Evolutionary conservation across 2,888 invertebrate species (phyloP), one percentile per base, ranked within the genome.

Genomic region (Anthophora plumipes): DNA sequence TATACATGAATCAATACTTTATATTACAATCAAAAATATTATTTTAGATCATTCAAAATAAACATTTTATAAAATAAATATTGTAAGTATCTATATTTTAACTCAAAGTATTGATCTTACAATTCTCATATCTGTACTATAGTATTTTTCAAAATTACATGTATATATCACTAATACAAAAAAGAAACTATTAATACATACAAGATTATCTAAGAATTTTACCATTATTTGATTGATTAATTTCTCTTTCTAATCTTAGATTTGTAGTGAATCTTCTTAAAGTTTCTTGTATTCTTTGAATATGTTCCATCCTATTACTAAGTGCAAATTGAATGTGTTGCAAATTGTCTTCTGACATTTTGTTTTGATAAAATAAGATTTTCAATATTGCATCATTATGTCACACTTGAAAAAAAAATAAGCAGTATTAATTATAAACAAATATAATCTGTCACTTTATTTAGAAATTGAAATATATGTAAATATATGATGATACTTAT

Each of bases 301-400:
- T 81, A 85, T 80, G 85, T 43, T 91, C 84, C 68, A 91, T 75
- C 64, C 90, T 90, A 59, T 88, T 90, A 61, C 91, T 91, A 39
- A 90, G 70, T 46, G 89, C 89, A 63, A 87, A 89, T 4, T 89
- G 86, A 25, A 85, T 72, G 48, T 88, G 86, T 22, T 91, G 86
- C 41, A 86, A 81, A 80, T 83, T 90, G 52, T 90, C 89, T 50
- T 91, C 90, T n/a, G 93, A 92, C 93, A 93, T 93, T 67, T 52
- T 88, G 59, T 83, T 54, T 63, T 22, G 50, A 55, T 31, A n/a
- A 70, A 52, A 39, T 57, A 39, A 68, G 20, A 31, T n/a, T 54
- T 57, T 84, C 50, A 82, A 12, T 72, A 70, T 41, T 71, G 52
- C 64, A 68, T 71, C 39, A 76, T 60, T 60, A 77, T 72, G 55